phyloP scores from a whole-genome alignment of 2,113 vertebrate genomes.

The Montifringilla adamsi region DNA sequence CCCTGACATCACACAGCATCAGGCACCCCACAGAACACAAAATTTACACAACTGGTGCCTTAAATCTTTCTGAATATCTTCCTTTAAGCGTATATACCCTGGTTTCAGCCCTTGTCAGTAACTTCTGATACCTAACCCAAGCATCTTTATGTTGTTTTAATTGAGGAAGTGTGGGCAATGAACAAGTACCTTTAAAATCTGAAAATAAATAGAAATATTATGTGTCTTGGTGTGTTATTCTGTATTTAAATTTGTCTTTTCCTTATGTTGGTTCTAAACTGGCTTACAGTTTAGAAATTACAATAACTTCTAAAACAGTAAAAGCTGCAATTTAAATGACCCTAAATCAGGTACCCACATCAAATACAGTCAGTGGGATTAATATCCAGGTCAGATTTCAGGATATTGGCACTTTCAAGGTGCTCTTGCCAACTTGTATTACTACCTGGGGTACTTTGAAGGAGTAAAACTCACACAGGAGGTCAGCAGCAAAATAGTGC shows the following conservation, averaged over 20 bases:
- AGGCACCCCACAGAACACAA: not conserved
- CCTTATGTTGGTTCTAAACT: not conserved
- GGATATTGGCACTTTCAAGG: not conserved
- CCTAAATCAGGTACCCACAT: not conserved
- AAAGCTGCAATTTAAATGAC: not conserved
- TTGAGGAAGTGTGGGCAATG: not conserved
- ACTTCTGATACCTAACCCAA: not conserved
- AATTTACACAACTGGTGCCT: not conserved
- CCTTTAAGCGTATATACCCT: not conserved
- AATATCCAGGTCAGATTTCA: not conserved
- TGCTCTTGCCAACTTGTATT: not conserved
- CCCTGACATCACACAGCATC: not conserved
- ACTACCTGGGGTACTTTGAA: not conserved
- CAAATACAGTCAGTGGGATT: not conserved
- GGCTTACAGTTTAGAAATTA: not conserved
- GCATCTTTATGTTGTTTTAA: not conserved
- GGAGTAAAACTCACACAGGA: not conserved
- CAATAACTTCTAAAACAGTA: not conserved
- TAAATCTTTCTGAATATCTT: not conserved
- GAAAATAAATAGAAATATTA: not conserved
- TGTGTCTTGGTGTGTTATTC: too few species aligned
- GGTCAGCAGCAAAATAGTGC: accelerated
- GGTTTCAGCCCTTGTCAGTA: not conserved
- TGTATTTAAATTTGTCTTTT: not conserved
- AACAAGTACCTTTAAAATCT: not conserved